A percentile compares a stretch with the other conserved stretches of the same genome.
Evolutionary conservation across 2,888 invertebrate species (phyloP).

Genomic region (Apotomis turbidana): DNA sequence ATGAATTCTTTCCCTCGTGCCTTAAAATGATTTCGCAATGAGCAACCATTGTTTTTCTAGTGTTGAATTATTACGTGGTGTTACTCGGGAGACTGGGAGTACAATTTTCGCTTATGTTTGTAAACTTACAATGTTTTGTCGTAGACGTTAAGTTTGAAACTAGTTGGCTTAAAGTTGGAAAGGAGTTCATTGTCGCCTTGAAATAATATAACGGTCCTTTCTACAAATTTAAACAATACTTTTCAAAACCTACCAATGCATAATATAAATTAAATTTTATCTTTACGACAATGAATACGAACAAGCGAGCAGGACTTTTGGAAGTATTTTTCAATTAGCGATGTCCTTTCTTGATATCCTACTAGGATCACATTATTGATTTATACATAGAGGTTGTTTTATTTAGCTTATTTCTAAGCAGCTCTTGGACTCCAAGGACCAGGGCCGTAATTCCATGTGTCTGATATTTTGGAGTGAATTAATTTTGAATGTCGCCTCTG

Average conservation of each 20-base stretch:
- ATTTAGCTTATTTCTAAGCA: no score
- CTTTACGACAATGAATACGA: no score
- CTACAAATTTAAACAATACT: neutral
- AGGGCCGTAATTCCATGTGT: no score
- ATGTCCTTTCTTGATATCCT: no score
- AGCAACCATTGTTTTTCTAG: conserved; percentile 52
- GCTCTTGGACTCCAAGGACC: no score
- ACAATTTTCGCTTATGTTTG: conserved; percentile 52
- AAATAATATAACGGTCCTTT: neutral
- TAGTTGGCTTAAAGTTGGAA: conserved; percentile 17
- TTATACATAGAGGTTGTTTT: no score
- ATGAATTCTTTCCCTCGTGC: conserved; percentile 58
- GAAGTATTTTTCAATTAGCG: no score
- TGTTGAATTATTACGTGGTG: conserved; percentile 64
- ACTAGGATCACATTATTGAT: no score
- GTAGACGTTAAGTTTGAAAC: conserved; percentile 24
- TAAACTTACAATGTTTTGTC: conserved; percentile 51
- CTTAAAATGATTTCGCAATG: conserved; percentile 58
- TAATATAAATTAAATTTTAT: no score
- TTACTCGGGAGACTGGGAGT: conserved; percentile 53
- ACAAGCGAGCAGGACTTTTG: no score
- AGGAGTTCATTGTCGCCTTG: conserved; percentile 10
- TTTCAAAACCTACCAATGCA: neutral
- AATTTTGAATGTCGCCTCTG: no score
- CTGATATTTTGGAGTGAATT: no score